These are phyloP conservation scores for Myopa testacea DNA, from an alignment of 2,888 invertebrate species.

Conservation along the genomic window DNA sequence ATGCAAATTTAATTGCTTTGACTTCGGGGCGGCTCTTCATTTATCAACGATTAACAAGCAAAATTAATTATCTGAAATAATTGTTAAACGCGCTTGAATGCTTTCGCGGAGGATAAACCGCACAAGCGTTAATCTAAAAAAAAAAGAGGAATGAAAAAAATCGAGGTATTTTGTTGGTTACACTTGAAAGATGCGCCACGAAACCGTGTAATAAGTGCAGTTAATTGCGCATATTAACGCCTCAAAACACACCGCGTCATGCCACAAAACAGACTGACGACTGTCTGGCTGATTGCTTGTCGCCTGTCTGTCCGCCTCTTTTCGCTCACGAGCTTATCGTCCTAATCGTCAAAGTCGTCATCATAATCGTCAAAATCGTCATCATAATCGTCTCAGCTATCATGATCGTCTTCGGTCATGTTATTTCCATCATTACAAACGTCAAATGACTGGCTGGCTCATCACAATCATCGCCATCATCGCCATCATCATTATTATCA, in stretches of 20 bases:
- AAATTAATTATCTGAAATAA: slow-evolving; percentile 12
- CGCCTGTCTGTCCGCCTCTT: neutral
- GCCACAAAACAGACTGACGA: neutral
- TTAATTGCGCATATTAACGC: slow-evolving; percentile 40
- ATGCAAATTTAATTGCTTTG: neutral
- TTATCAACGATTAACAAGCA: neutral
- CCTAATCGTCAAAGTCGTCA: neutral
- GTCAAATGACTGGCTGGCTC: no score
- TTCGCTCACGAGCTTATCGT: neutral
- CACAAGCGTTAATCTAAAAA: neutral
- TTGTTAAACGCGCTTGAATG: neutral
- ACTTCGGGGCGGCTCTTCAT: neutral
- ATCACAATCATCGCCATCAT: no score
- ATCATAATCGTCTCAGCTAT: neutral
- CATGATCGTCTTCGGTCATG: neutral
- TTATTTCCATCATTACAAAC: neutral
- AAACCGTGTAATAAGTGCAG: slow-evolving; percentile 31
- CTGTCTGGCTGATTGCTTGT: neutral
- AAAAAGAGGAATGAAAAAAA: neutral
- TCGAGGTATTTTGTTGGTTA: neutral
- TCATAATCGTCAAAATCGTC: neutral
- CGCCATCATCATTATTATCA: neutral
- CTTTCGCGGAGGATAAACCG: neutral
- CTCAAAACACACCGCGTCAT: slow-evolving; percentile 19
- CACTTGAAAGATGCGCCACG: neutral